Conservation (phyloP, 2,797 vertebrate genomes). For the Phylloscopus collybita region DNA sequence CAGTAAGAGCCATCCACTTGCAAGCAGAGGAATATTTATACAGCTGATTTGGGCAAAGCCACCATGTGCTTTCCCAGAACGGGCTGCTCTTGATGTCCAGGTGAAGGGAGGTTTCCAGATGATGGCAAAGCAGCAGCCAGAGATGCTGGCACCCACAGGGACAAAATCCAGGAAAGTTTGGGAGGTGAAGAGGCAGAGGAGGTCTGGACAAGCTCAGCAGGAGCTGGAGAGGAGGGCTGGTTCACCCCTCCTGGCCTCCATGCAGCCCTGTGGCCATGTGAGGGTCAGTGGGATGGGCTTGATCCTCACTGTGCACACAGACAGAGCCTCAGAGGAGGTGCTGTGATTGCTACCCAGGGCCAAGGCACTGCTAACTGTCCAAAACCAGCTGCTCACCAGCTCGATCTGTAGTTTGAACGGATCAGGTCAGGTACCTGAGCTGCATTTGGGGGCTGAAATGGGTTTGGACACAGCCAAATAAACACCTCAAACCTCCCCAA, state of each 20-base stretch:
- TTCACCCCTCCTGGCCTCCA: neutral
- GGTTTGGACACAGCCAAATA: neutral
- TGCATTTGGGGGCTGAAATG: neutral
- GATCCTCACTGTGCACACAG: neutral
- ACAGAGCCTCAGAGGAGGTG: neutral
- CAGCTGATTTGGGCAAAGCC: constrained; percentile 59
- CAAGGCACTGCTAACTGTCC: neutral
- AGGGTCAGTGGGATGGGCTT: neutral
- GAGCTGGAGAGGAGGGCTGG: neutral
- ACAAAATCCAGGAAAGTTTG: neutral
- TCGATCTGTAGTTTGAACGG: accelerated
- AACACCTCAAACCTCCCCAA: neutral
- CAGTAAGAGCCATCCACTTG: constrained; percentile 39
- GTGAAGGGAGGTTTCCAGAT: constrained; percentile 17
- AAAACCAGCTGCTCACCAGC: neutral
- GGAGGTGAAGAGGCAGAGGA: neutral
- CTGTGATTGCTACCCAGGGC: neutral
- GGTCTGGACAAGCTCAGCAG: neutral
- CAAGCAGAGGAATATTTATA: constrained; percentile 38
- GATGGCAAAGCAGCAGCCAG: neutral
- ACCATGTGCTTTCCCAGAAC: constrained; percentile 47
- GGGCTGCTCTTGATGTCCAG: neutral
- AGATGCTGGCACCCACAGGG: neutral
- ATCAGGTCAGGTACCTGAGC: neutral
- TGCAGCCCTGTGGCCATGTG: neutral